Evolutionary conservation across 2,888 invertebrate species (phyloP).

Genomic region (Mayetiola destructor): DNA sequence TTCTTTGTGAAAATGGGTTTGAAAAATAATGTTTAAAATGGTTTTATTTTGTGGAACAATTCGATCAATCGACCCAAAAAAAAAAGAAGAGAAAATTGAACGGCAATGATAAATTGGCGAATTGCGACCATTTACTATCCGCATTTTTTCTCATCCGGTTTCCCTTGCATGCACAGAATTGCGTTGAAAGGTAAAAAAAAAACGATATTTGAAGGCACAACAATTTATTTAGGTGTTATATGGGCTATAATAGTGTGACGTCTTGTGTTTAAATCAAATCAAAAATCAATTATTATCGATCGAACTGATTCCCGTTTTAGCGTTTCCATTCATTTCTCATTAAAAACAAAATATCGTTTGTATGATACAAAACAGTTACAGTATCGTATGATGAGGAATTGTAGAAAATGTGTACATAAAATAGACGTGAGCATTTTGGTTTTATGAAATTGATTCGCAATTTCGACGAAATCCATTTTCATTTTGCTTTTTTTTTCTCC

Average conservation of each 20-base stretch:
- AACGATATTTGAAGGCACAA: neutral
- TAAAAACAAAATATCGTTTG: no score
- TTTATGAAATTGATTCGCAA: no score
- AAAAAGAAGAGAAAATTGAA: neutral
- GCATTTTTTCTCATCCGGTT: neutral
- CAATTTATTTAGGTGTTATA: constrained; percentile 7
- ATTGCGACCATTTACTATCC: constrained; percentile 2
- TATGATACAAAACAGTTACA: no score
- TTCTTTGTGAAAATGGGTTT: neutral
- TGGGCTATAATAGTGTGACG: neutral
- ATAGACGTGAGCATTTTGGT: no score
- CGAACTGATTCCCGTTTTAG: constrained; percentile 7
- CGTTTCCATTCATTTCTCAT: constrained; percentile 9
- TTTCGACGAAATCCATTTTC: no score
- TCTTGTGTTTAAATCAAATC: constrained; percentile 1
- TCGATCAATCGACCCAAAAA: no score
- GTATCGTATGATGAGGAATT: no score
- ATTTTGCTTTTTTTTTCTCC: no score
- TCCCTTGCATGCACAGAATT: neutral
- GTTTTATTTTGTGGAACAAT: no score
- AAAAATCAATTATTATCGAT: constrained; percentile 11
- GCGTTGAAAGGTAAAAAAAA: neutral
- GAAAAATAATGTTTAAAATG: neutral
- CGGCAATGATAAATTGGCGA: constrained; percentile 2
- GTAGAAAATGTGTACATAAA: no score